Base-by-base conservation (phyloP, 1,140 invertebrate species). In the Brachionus koreanus region DNA sequence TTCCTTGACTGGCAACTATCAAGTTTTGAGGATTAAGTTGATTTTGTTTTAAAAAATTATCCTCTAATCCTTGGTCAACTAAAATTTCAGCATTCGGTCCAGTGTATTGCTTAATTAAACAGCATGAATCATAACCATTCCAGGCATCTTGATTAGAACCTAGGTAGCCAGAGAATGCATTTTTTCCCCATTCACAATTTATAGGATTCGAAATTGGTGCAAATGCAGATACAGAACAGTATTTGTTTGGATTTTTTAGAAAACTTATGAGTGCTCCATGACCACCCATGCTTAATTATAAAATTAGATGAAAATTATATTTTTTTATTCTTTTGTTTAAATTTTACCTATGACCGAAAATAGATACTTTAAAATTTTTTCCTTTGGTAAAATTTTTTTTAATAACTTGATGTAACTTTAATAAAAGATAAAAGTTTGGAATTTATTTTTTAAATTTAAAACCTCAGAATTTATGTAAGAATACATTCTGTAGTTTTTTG, bases 401-500 rank as follows among this genome's bases (percentile, higher is more conserved):
- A 84, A 91, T 91, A 33, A 98, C 91, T n/a, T 97, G 82, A 61
- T 91, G 90, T 82, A 93, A 92, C 49, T 98, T 88, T 89, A 83
- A 33, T 85, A 85, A 49, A 84, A 37, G 83, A 84, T 75, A 33
- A 84, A 19, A 83, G 49, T 52, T n/a, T 29, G 16, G 12, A 75
- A 52, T 76, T 57, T 12, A 42, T 12, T 25, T n/a, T n/a, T 43
- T 19, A 35, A 13, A 52, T 6, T 42, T 29, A 57, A 52, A 35
- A 89, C 88, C 86, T 99, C 97, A 85, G 92, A 91, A 7, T 94
- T 95, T n/a, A 99, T 89, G 86, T 99, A 99, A 61, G 93, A 95
- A 85, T 93, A 98, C 97, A 99, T 99, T 85, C 93, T 92, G 85
- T 98, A 99, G 89, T 99, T 92, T 72, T 92, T 93, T 46, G 93